Conservation (phyloP, 2,113 vertebrate genomes). For the Tachuris rubrigastra region DNA sequence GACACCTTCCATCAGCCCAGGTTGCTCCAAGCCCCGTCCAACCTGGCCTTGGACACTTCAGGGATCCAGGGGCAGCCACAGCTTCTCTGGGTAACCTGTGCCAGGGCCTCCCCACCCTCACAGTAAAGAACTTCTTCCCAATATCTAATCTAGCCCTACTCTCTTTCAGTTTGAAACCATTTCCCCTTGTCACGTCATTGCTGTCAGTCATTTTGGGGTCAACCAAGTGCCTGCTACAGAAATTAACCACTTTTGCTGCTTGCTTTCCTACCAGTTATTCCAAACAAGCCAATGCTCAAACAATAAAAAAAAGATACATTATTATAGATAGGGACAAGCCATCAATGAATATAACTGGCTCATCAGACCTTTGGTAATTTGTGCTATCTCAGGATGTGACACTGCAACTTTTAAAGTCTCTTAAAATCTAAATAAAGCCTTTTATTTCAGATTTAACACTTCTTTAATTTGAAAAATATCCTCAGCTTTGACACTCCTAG, state of each 20-base stretch:
- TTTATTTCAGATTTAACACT: neutral
- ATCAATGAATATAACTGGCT: neutral
- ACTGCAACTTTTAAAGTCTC: neutral
- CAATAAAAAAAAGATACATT: neutral
- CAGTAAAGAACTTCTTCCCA: neutral
- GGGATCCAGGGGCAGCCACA: neutral
- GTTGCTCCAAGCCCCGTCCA: neutral
- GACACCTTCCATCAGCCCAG: neutral
- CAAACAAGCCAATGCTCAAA: neutral
- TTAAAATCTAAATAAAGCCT: neutral
- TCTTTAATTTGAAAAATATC: neutral
- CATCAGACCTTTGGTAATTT: neutral
- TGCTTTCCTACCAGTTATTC: neutral
- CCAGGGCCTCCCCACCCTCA: neutral
- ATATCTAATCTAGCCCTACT: neutral
- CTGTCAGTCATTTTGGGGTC: neutral
- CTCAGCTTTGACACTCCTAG: neutral
- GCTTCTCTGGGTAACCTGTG: neutral
- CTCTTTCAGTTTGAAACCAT: neutral
- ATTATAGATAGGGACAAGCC: neutral
- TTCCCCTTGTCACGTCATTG: neutral
- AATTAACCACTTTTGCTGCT: neutral
- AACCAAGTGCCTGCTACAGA: neutral
- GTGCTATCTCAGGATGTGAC: neutral
- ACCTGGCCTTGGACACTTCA: neutral